A percentile compares a stretch with the other conserved stretches of the same genome.
Evolutionary conservation across 2,113 vertebrate genomes (phyloP).

Genomic region (Xenopus laevis): DNA sequence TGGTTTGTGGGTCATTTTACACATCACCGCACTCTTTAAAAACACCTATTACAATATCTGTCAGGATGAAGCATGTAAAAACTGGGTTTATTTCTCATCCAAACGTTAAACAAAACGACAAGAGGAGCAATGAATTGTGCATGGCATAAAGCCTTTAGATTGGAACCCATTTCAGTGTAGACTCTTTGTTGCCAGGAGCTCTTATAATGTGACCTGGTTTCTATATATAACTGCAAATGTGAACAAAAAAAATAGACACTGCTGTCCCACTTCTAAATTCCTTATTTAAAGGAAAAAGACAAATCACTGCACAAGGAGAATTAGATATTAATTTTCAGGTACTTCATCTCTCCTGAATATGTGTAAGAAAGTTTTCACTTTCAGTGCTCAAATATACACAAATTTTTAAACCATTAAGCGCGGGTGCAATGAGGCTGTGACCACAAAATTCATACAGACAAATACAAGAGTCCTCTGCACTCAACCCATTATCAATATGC

Average conservation of each 20-base stretch:
- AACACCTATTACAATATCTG: slow-evolving; percentile 1
- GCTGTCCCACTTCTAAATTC: slow-evolving; percentile 19
- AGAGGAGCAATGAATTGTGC: slow-evolving; percentile 28
- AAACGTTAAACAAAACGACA: neutral
- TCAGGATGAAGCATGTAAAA: neutral
- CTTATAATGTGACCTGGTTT: slow-evolving; percentile 47
- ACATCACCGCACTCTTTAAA: neutral
- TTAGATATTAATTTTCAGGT: too few relatives aligned
- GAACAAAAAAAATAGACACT: slow-evolving; percentile 37
- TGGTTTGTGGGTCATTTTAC: neutral
- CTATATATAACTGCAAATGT: slow-evolving; percentile 52
- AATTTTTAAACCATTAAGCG: too few relatives aligned
- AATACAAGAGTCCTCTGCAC: too few relatives aligned
- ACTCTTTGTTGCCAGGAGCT: slow-evolving; percentile 43
- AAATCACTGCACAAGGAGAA: neutral
- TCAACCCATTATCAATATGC: too few relatives aligned
- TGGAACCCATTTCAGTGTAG: slow-evolving; percentile 32
- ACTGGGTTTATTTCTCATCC: neutral
- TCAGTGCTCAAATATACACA: too few relatives aligned
- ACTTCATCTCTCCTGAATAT: too few relatives aligned
- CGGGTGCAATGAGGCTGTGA: too few relatives aligned
- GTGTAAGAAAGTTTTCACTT: too few relatives aligned
- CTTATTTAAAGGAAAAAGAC: neutral
- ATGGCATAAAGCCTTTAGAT: slow-evolving; percentile 19
- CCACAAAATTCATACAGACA: too few relatives aligned